Conservation (phyloP, 2,888 invertebrate genomes). For the Acleris cristana region DNA sequence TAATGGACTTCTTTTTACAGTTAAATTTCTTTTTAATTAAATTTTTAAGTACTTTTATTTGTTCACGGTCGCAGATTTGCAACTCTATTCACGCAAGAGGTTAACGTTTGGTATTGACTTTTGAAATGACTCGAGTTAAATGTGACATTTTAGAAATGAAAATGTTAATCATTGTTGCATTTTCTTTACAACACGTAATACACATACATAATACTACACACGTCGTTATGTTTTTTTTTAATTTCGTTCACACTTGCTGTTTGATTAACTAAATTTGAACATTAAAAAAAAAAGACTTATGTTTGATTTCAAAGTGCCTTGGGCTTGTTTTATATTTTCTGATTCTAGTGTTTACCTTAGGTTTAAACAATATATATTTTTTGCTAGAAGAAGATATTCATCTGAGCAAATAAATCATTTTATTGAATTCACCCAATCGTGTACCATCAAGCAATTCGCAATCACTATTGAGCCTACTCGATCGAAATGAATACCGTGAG, state of each 20-base stretch:
- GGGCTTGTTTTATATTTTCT: no score
- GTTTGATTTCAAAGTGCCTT: no score
- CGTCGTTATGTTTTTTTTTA: no score
- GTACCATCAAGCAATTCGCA: slow-evolving; percentile 9
- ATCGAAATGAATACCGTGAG: slow-evolving; percentile 11
- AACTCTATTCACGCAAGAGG: slow-evolving; percentile 12
- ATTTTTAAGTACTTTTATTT: slow-evolving; percentile 47
- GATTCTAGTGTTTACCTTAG: no score
- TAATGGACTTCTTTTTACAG: slow-evolving; percentile 50
- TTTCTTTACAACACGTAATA: no score
- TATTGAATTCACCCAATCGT: slow-evolving; percentile 19
- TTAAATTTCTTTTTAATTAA: slow-evolving; percentile 49
- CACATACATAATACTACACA: no score
- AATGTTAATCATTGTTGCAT: no score
- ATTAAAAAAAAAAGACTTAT: no score
- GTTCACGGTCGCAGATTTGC: slow-evolving; percentile 33
- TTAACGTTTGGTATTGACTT: slow-evolving; percentile 12
- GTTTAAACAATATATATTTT: no score
- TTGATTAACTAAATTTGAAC: no score
- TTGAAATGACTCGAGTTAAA: neutral
- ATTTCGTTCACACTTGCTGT: no score
- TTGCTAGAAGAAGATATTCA: neutral
- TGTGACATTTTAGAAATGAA: no score
- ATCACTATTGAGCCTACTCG: slow-evolving; percentile 7
- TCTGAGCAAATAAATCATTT: neutral